Evolutionary conservation across 1,140 invertebrate genomes (phyloP).

Genomic region (Cyclargus thomasi): DNA sequence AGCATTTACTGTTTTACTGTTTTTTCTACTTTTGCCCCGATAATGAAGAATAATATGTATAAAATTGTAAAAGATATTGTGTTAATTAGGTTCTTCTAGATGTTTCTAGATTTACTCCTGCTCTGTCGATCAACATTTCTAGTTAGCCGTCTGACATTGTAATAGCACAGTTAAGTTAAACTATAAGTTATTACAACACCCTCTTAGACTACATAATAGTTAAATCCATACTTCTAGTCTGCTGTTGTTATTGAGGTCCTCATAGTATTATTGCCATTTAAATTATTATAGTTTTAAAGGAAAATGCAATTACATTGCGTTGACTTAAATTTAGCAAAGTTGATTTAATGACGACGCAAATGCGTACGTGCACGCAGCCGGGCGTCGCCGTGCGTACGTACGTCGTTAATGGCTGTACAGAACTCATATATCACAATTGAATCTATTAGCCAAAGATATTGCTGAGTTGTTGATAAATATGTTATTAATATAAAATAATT

Average conservation of each 20-base stretch:
- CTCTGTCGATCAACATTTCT: neutral
- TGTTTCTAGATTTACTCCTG: neutral
- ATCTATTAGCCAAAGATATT: conserved; percentile 53
- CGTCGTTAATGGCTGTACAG: conserved; percentile 12
- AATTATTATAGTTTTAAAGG: conserved; percentile 7
- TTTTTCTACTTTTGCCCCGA: neutral
- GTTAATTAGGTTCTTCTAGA: neutral
- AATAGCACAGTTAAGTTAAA: neutral
- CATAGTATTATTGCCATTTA: conserved; percentile 8
- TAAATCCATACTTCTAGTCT: conserved; percentile 4
- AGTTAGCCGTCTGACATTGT: neutral
- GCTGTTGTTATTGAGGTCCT: conserved; percentile 5
- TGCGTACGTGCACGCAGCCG: neutral
- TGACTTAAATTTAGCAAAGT: neutral
- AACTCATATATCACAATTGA: conserved; percentile 20
- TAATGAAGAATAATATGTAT: neutral
- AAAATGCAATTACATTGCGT: neutral
- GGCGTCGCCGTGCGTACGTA: neutral
- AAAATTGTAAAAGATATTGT: neutral
- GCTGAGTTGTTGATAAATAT: conserved; percentile 42
- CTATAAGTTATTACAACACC: conserved; percentile 10
- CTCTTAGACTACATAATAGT: conserved; percentile 1
- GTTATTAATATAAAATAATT: conserved; percentile 47
- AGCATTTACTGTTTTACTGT: conserved; percentile 1
- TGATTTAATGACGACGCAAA: neutral